Evolutionary conservation across 35 echinoderm and acorn worm genomes (phyloP).

Genomic region (Eucidaris tribuloides): DNA sequence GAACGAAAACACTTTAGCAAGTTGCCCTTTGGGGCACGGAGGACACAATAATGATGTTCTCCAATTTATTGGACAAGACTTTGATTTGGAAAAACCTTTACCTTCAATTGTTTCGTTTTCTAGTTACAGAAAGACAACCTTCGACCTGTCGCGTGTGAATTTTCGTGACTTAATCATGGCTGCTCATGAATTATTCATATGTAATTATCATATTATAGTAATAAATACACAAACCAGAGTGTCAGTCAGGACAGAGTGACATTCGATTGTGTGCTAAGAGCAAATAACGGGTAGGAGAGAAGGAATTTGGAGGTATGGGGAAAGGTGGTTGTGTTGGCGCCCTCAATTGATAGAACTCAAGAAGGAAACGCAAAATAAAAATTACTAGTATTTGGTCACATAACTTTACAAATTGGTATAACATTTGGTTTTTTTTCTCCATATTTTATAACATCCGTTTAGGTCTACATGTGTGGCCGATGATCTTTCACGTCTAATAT

Average conservation of each 20-base stretch:
- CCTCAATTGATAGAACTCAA: background rate
- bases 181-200: conserved; percentile 10
- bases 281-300: background rate
- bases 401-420: background rate
- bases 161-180: background rate
- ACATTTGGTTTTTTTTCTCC: background rate
- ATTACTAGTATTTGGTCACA: no score
- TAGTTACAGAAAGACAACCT: background rate
- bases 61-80: background rate
- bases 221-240: background rate
- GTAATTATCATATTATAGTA: background rate
- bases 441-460: background rate
- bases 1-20: conserved; percentile 10
- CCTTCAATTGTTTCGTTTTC: background rate
- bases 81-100: background rate
- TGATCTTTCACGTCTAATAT: no score
- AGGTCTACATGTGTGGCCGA: background rate
- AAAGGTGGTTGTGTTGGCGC: background rate
- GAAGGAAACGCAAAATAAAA: background rate
- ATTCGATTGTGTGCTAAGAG: conserved; percentile 1
- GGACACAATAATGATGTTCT: background rate
- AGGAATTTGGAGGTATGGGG: background rate
- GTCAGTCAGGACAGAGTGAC: conserved; percentile 18
- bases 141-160: background rate
- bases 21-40: background rate